Conservation (phyloP, 2,113 vertebrate species). For the Actinemys pallida region DNA sequence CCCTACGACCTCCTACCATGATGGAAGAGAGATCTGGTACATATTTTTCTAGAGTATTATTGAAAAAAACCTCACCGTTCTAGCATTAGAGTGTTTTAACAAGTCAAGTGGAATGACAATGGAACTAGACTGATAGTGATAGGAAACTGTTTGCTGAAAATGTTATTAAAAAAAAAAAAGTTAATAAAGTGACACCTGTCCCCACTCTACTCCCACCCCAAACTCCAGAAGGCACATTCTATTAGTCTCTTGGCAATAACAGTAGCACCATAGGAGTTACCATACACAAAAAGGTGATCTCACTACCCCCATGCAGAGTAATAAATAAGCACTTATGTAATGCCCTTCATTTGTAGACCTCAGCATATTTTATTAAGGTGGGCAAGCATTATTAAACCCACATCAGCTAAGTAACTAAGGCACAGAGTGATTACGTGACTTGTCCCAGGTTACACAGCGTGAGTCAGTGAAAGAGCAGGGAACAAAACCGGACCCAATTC, state of each 20-base stretch:
- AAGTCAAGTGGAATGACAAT: slow-evolving; percentile 18
- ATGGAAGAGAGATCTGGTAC: background rate
- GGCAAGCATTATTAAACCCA: background rate
- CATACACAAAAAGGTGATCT: background rate
- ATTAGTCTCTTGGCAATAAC: background rate
- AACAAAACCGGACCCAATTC: background rate
- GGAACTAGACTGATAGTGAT: background rate
- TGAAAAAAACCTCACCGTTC: background rate
- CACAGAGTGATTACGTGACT: background rate
- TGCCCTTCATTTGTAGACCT: background rate
- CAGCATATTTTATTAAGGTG: background rate
- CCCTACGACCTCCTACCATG: background rate
- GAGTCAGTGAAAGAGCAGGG: background rate
- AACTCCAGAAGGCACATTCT: background rate
- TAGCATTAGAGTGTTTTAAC: background rate
- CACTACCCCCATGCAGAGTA: background rate
- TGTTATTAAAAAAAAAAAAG: background rate
- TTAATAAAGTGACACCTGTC: background rate
- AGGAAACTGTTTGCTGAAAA: background rate
- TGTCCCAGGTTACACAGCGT: background rate
- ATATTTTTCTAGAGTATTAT: background rate
- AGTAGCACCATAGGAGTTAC: background rate
- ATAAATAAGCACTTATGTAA: background rate
- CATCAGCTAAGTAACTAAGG: background rate
- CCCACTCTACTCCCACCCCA: background rate